Base-by-base conservation (phyloP, 2,888 invertebrate species). In the Boloria selene region DNA sequence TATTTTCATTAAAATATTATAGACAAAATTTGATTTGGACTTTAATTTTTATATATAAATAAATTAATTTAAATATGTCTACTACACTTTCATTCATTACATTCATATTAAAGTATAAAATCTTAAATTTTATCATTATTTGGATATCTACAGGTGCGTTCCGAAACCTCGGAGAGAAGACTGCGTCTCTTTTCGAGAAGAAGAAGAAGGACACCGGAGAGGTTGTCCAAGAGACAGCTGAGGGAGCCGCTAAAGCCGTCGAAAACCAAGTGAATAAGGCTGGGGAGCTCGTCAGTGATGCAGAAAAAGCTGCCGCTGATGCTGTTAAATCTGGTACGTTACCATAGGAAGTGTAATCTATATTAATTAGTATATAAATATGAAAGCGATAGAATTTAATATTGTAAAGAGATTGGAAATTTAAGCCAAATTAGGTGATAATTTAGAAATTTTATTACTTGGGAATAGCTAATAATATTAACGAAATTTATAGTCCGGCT, bases 121-220 rank as follows among this genome's bases (percentile, higher is more conserved):
- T 38, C 3, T 13, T 6, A 7, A 44, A 49, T 22, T 58, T 60
- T 17, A 50, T 50, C 0, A 50, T 4, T 50, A 63, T 18, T 56
- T 53, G 65, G 14, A 18, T 51, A 17, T 59, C 13, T 17, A 26
- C 65, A 95, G 95, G 95, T 73, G 95, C 95, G 70, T 90, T 96
- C 86, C 95, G 94, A 87, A 95, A 93, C 88, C 92, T 96, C 79
- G 95, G 95, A 69, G 94, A 94, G 83, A 95, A 95, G 87, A 95
- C 95, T 22, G 95, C 94, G 70, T 94, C 94, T 61, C 90, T 95
- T 72, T 95, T 96, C 85, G 94, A 95, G 65, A 93, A 93, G 74
- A 96, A 95, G 90, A 95, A 95, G 93, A 95, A 95, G 79, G 95
- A 95, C 78, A 94, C 93, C 0, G 94, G 93, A 70, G 93, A 95